Conservation (phyloP, 2,797 vertebrate genomes). For the Triplophysa yarkandensis region DNA sequence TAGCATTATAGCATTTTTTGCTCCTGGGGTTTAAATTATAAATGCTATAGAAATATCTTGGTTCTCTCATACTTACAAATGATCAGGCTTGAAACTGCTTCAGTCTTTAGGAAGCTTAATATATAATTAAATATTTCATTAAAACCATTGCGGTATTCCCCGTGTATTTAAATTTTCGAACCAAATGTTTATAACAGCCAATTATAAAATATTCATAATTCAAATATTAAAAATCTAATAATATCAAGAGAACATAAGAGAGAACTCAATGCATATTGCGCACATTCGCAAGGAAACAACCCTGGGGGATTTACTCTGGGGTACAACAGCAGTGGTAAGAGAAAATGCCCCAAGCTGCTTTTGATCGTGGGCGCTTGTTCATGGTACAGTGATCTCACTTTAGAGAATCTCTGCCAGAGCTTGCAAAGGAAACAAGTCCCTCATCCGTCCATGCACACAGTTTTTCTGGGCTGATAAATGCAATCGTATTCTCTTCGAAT, state of each 20-base stretch:
- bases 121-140: background rate
- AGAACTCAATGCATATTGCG: background rate
- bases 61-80: background rate
- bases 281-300: slow-evolving; percentile 7
- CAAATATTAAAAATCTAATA: background rate
- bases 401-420: background rate
- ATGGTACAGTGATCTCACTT: slow-evolving; percentile 26
- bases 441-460: background rate
- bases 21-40: slow-evolving; percentile 7
- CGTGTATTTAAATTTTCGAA: background rate
- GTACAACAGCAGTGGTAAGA: slow-evolving; percentile 19
- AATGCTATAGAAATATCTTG: background rate
- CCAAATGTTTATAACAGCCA: background rate
- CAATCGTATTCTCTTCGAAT: background rate
- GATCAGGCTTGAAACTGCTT: background rate
- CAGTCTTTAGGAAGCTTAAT: background rate
- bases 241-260: background rate
- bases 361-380: slow-evolving; percentile 13
- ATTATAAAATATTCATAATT: background rate
- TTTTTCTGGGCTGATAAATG: slow-evolving; percentile 23
- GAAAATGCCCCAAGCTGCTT: slow-evolving; percentile 31
- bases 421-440: slow-evolving; percentile 9
- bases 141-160: background rate
- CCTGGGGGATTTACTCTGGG: slow-evolving; percentile 12
- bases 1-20: background rate